Conservation (phyloP, 2,888 invertebrate species). For the Imbricaverruca yamaguchii region DNA sequence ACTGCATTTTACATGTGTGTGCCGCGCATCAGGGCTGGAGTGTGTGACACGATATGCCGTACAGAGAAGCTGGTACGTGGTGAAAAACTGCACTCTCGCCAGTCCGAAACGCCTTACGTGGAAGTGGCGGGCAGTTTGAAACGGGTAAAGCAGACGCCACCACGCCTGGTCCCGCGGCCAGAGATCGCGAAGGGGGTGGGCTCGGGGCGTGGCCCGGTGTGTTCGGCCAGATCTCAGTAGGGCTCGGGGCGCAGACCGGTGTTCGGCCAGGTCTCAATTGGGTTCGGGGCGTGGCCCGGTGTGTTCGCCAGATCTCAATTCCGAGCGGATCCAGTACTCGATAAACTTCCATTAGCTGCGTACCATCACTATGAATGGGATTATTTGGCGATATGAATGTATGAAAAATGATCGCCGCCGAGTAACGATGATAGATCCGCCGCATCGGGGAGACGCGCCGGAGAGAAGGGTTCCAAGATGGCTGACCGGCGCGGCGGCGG, state of each 20-base stretch:
- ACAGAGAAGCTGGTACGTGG: no score
- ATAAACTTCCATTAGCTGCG: neutral
- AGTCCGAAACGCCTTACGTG: neutral
- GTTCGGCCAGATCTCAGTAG: no score
- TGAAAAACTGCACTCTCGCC: neutral
- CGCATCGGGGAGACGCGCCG: neutral
- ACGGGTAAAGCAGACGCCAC: no score
- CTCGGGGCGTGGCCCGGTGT: no score
- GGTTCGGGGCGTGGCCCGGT: neutral
- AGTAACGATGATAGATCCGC: neutral
- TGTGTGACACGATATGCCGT: no score
- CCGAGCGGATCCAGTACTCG: neutral
- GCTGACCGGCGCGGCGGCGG: no score
- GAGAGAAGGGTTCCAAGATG: neutral
- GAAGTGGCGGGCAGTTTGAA: neutral
- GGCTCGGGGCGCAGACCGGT: neutral
- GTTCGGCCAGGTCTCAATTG: neutral
- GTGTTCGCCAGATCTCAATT: neutral
- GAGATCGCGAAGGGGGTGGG: no score
- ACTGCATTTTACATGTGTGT: no score
- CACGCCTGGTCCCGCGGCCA: no score
- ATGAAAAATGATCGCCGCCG: slow-evolving; percentile 1
- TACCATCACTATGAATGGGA: neutral
- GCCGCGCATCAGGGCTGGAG: no score
- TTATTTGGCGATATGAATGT: neutral